Evolutionary conservation across 2,888 invertebrate species (phyloP).

Genomic region (Nowickia ferox): DNA sequence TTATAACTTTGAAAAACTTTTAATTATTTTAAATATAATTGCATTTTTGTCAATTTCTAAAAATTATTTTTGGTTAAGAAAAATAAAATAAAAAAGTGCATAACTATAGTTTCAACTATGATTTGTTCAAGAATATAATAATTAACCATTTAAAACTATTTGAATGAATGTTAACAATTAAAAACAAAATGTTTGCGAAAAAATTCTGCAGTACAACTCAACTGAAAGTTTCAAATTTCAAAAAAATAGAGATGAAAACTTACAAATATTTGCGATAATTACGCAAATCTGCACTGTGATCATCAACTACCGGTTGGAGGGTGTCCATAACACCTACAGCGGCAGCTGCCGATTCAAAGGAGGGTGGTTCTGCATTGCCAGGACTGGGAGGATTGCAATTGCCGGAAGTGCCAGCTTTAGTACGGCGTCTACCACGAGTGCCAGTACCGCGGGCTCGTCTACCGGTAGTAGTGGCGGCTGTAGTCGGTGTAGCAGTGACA

Average conservation of each 20-base stretch:
- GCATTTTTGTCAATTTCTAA: slow-evolving; percentile 11
- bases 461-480: slow-evolving; percentile 71
- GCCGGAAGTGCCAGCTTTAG: slow-evolving; percentile 72
- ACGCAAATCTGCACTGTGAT: slow-evolving; percentile 79
- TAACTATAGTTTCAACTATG: slow-evolving; percentile 47
- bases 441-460: slow-evolving; percentile 79
- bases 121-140: slow-evolving; percentile 43
- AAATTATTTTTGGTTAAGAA: slow-evolving; percentile 41
- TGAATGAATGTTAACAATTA: slow-evolving; percentile 52
- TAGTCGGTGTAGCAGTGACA: slow-evolving; percentile 73
- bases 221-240: slow-evolving; percentile 3
- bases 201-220: slow-evolving; percentile 9
- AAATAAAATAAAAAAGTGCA: slow-evolving; percentile 33
- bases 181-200: slow-evolving; percentile 44
- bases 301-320: slow-evolving; percentile 77
- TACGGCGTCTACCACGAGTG: slow-evolving; percentile 78
- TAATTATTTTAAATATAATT: background rate
- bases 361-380: slow-evolving; percentile 82
- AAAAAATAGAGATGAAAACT: slow-evolving; percentile 68
- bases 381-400: slow-evolving; percentile 80
- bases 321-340: slow-evolving; percentile 79
- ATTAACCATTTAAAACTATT: slow-evolving; percentile 52
- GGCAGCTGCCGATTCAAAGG: slow-evolving; percentile 83
- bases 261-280: slow-evolving; percentile 83
- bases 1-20: background rate